phyloP scores from a whole-genome alignment of 2,113 vertebrate genomes.

The Dasypus novemcinctus region DNA sequence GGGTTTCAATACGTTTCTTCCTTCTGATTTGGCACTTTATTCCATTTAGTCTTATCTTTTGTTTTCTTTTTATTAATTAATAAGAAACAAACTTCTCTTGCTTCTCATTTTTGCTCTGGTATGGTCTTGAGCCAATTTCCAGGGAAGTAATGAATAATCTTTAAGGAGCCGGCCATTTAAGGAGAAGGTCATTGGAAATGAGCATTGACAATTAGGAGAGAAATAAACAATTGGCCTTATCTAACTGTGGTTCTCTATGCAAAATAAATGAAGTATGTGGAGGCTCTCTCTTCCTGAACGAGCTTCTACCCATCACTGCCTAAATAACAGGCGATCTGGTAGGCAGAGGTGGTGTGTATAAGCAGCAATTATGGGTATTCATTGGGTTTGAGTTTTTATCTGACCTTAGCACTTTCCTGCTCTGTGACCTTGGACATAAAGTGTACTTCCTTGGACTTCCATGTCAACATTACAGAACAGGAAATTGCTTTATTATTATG shows the following conservation, averaged over 20 bases:
- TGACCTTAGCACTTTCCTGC: not conserved
- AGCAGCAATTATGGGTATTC: not conserved
- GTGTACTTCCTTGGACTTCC: not conserved
- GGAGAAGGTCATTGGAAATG: not conserved
- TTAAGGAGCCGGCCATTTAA: too few species aligned
- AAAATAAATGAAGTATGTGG: not conserved
- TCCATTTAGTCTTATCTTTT: not conserved
- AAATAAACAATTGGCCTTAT: accelerated
- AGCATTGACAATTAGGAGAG: not conserved
- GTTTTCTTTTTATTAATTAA: not conserved
- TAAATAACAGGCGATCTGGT: too few species aligned
- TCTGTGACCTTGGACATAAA: not conserved
- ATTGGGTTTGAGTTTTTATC: not conserved
- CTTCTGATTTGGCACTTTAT: not conserved
- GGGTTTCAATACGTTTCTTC: not conserved
- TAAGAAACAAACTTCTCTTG: not conserved
- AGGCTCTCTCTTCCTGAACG: not conserved
- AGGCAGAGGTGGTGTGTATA: not conserved
- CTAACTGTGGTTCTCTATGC: not conserved
- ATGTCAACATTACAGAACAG: not conserved
- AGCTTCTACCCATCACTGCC: not conserved
- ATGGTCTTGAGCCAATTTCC: not conserved
- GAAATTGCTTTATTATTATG: slow-evolving; percentile 70
- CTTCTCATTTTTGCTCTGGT: not conserved
- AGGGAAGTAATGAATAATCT: not conserved